A percentile compares a stretch with the other conserved stretches of the same genome.
These are phyloP conservation scores for Pelochelys cantorii DNA, from an alignment of 2,797 vertebrate genomes.

Conservation along the genomic window DNA sequence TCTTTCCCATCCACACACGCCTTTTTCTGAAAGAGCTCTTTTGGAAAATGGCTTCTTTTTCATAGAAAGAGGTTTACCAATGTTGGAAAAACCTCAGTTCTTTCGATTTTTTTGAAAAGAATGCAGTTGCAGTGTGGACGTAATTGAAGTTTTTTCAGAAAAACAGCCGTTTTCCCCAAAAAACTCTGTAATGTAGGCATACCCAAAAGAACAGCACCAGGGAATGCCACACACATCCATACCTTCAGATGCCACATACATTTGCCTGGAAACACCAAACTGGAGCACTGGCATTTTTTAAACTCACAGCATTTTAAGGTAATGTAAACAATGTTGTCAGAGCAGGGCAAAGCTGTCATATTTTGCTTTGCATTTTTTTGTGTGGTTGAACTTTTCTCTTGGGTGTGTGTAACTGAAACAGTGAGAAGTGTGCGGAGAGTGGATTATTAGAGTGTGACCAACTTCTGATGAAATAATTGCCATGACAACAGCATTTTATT, in stretches of 20 bases:
- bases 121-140: too few species aligned
- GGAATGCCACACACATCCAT: background rate
- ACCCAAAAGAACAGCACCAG: too few species aligned
- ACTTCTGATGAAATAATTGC: background rate
- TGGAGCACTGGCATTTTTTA: accelerated
- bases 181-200: too few species aligned
- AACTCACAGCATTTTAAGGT: background rate
- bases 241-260: accelerated
- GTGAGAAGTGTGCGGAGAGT: accelerated
- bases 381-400: background rate
- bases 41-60: too few species aligned
- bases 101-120: too few species aligned
- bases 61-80: too few species aligned
- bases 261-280: background rate
- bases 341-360: accelerated
- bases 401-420: background rate
- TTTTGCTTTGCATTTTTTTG: accelerated
- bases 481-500: background rate
- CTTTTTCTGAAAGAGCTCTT: too few species aligned
- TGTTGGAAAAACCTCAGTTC: too few species aligned
- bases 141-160: too few species aligned
- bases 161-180: too few species aligned
- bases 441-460: background rate
- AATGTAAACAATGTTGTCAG: background rate
- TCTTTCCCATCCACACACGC: too few species aligned